Base-by-base conservation (phyloP, 2,797 vertebrate species). In the Catharus ustulatus region DNA sequence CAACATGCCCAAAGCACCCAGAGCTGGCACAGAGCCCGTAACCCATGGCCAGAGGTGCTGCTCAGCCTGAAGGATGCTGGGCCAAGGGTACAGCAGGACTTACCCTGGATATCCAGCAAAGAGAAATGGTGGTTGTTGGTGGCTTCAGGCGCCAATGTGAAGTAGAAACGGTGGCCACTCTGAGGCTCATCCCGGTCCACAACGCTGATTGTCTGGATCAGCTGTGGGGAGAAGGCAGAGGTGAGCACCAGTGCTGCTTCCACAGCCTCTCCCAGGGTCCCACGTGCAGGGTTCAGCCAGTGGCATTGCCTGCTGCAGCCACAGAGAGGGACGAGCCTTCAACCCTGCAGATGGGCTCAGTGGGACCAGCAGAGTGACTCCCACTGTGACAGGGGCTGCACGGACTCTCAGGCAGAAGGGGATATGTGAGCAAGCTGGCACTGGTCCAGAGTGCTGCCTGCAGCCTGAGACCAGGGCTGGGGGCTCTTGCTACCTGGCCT, bases 141-240 rank as follows among this genome's bases (percentile, higher is more conserved):
- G 45, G 98, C 98, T 84, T 99, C 99, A 0, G 99, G 98, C 1
- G 98, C 98, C 96, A 99, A 91, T 0, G 98, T 99, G 98, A 99
- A 99, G 92, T 98, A 98, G 97, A 99, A 99, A 51, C 96, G 99
- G 95, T 99, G 99, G 59, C 99, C 99, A 0, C 98, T 96, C 93
- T 99, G 99, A 15, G 99, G 99, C 93, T 99, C 99, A 1, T 99
- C 99, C 71, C 98, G 97, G 96, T 99, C 99, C 96, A 99, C 98
- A 40, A 99, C 99, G 0, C 99, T 99, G 98, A 99, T 98, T 76
- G 99, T 99, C 98, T 99, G 99, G 97, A 99, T 99, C 88, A 99
- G 98, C 99, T 99, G 90, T 21, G 29, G 89, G 76, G 43, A 96
- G 51, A 92, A 86, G 90, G 89, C 84, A 43, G 43, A 79, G 34